A percentile compares a stretch with the other conserved stretches of the same genome.
These are phyloP conservation scores for Colossoma macropomum DNA, from an alignment of 2,113 vertebrate species.

Conservation along the genomic window DNA sequence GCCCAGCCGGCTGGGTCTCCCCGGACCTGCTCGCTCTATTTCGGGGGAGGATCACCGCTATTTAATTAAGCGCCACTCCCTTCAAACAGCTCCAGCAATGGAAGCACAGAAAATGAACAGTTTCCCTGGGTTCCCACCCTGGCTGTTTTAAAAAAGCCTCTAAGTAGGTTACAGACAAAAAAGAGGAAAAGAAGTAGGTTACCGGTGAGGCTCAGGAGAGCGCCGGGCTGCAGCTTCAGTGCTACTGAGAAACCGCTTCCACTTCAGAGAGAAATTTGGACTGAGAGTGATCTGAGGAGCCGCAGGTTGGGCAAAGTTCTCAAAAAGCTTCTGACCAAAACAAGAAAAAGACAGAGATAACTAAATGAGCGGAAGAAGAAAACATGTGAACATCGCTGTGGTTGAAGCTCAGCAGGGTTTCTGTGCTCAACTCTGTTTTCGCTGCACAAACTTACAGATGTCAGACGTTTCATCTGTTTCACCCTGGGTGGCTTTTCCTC, in stretches of 20 bases:
- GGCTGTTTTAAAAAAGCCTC: constrained; percentile 72
- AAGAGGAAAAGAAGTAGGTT: constrained; percentile 81
- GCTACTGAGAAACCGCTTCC: constrained; percentile 70
- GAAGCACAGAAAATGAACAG: constrained; percentile 64
- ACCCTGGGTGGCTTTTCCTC: constrained; percentile 29
- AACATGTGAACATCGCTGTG: background rate
- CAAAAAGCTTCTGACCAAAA: background rate
- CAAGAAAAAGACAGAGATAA: background rate
- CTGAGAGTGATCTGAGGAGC: background rate
- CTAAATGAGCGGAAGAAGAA: background rate
- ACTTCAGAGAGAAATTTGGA: constrained; percentile 60
- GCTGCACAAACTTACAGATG: constrained; percentile 6
- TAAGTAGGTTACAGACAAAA: constrained; percentile 80
- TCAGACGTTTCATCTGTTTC: constrained; percentile 29
- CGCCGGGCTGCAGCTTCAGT: constrained; percentile 67
- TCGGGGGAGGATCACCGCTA: constrained; percentile 30
- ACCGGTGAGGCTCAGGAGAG: constrained; percentile 70
- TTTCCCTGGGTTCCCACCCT: constrained; percentile 73
- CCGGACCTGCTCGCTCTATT: constrained; percentile 45
- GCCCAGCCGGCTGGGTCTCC: constrained; percentile 17
- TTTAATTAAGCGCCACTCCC: constrained; percentile 50
- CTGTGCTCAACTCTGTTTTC: background rate
- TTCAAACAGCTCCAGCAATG: constrained; percentile 37
- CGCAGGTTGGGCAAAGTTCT: background rate
- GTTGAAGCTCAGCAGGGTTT: background rate